phyloP scores from a whole-genome alignment of 1,140 invertebrate genomes.

The Drosophila obscura region DNA sequence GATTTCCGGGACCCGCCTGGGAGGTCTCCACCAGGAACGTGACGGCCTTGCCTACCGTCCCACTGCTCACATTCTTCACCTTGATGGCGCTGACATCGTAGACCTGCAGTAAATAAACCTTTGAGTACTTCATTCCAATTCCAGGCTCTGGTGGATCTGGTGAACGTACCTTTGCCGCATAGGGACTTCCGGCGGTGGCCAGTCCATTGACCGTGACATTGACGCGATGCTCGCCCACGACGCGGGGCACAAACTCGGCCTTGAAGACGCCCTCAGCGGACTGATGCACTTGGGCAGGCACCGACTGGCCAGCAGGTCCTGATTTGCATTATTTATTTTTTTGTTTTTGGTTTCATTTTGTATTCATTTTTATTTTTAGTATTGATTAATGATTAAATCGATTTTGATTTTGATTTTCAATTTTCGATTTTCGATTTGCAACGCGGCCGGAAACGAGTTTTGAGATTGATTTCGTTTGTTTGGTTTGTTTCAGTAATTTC shows the following conservation, averaged over 20 bases:
- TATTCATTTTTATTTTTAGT: slow-evolving; percentile 39
- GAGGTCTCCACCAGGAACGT: slow-evolving; percentile 99
- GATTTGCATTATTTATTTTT: slow-evolving; percentile 37
- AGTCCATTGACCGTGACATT: slow-evolving; percentile 91
- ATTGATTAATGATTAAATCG: slow-evolving; percentile 54
- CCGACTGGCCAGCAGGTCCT: slow-evolving; percentile 93
- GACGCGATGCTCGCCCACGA: slow-evolving; percentile 95
- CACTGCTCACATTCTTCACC: slow-evolving; percentile 95
- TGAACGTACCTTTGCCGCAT: slow-evolving; percentile 90
- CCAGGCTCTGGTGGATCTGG: neutral
- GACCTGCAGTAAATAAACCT: slow-evolving; percentile 85
- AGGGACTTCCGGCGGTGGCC: slow-evolving; percentile 93
- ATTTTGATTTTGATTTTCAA: slow-evolving; percentile 29
- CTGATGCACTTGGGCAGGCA: slow-evolving; percentile 92
- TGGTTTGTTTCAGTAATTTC: slow-evolving; percentile 54
- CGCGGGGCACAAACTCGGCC: slow-evolving; percentile 93
- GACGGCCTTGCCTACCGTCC: slow-evolving; percentile 95
- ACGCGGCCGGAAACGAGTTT: slow-evolving; percentile 74
- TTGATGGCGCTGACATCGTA: slow-evolving; percentile 97
- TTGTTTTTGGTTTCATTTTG: slow-evolving; percentile 42
- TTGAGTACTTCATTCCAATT: neutral
- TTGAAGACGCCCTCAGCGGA: slow-evolving; percentile 91
- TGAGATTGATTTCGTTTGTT: slow-evolving; percentile 61
- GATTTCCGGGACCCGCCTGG: slow-evolving; percentile 94
- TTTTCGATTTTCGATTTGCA: slow-evolving; percentile 29